phyloP scores from a whole-genome alignment of 2,888 invertebrate genomes.

The Pedicia rivosa region DNA sequence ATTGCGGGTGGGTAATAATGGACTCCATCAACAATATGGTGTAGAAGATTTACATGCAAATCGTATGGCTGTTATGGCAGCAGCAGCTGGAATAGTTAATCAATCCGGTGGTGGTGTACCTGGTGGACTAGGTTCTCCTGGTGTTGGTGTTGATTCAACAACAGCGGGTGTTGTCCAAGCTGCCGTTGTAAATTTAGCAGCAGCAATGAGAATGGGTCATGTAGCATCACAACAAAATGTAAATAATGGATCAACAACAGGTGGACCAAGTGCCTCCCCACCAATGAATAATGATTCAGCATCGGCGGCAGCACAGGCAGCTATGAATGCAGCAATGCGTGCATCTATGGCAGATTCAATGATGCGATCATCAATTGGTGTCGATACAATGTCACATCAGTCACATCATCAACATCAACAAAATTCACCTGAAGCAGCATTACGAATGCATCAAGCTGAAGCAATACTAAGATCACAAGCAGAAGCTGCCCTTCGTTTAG shows the following conservation, averaged over 20 bases:
- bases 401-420: conserved; percentile 18
- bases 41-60: conserved; percentile 43
- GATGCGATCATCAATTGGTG: conserved; percentile 32
- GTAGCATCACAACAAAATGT: conserved; percentile 15
- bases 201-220: conserved; percentile 50
- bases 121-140: conserved; percentile 28
- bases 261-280: conserved; percentile 22
- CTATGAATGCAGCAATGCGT: conserved; percentile 43
- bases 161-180: conserved; percentile 47
- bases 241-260: conserved; percentile 7
- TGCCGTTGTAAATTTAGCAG: conserved; percentile 58
- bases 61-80: conserved; percentile 54
- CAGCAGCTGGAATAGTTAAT: conserved; percentile 42
- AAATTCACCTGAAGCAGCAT: conserved; percentile 30
- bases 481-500: conserved; percentile 66
- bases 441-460: conserved; percentile 66
- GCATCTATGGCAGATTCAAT: conserved; percentile 38
- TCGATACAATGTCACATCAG: conserved; percentile 30
- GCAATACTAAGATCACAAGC: conserved; percentile 70
- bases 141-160: conserved; percentile 30
- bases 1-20: conserved; percentile 32
- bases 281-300: conserved; percentile 31
- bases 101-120: conserved; percentile 42
- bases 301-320: conserved; percentile 35
- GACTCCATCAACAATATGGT: conserved; percentile 27